These are phyloP conservation scores for Lytechinus variegatus DNA, from an alignment of 35 echinoderm and acorn worm genomes.

Conservation along the genomic window DNA sequence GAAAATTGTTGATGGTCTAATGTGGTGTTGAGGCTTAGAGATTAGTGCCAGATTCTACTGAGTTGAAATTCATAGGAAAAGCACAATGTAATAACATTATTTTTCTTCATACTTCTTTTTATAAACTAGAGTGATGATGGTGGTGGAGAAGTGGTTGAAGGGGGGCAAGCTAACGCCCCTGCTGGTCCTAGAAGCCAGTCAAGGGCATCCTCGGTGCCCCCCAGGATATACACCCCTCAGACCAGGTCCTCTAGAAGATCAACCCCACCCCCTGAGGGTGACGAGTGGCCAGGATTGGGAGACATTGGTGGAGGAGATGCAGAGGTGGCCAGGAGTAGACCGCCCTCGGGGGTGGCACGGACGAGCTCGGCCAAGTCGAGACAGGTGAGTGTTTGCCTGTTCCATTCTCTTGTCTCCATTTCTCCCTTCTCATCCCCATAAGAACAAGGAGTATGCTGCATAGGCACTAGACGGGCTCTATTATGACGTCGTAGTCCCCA, in stretches of 20 bases:
- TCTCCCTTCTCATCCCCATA: too few relatives aligned
- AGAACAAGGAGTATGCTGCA: too few relatives aligned
- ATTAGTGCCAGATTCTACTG: too few relatives aligned
- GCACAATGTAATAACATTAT: too few relatives aligned
- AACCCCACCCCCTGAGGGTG: slow-evolving; percentile 29
- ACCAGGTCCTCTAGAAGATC: slow-evolving; percentile 16
- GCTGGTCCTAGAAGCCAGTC: slow-evolving; percentile 8
- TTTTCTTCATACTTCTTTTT: background rate
- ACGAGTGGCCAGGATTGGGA: slow-evolving; percentile 36
- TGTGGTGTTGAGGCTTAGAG: too few relatives aligned
- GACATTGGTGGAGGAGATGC: background rate
- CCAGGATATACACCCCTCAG: slow-evolving; percentile 20
- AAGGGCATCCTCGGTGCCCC: background rate
- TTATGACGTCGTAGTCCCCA: too few relatives aligned
- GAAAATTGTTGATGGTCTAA: too few relatives aligned
- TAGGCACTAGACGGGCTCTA: too few relatives aligned
- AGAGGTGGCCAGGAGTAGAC: background rate
- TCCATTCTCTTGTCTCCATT: too few relatives aligned
- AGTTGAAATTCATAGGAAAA: too few relatives aligned
- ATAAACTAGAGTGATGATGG: background rate
- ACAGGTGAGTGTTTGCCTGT: background rate
- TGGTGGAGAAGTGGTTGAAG: background rate
- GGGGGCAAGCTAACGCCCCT: background rate
- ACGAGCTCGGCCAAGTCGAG: slow-evolving; percentile 38
- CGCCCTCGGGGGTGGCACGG: background rate